Evolutionary conservation across 1,140 invertebrate species (phyloP).

Genomic region (Forficula auricularia): DNA sequence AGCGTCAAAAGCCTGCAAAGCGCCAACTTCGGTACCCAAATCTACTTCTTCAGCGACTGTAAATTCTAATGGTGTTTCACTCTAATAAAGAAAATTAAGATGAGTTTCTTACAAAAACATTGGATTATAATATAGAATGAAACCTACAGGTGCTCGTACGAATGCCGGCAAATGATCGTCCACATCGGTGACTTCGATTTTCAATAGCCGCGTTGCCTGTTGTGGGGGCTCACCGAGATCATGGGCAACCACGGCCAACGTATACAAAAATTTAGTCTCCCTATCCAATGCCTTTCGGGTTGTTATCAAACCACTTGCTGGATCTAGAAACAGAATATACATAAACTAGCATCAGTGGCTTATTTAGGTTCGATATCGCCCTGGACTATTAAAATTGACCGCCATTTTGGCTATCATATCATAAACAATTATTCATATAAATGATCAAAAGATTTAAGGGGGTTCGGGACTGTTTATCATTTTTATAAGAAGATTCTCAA

Average conservation of each 20-base stretch:
- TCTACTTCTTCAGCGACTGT: constrained; percentile 44
- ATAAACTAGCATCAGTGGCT: too few species aligned
- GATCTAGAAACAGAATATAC: constrained; percentile 15
- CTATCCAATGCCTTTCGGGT: constrained; percentile 47
- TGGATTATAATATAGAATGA: constrained; percentile 3
- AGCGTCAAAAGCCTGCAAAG: constrained; percentile 47
- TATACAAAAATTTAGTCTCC: constrained; percentile 51
- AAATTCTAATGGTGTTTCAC: constrained; percentile 43
- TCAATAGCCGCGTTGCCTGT: constrained; percentile 47
- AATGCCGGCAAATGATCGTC: constrained; percentile 66
- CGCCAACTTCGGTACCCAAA: constrained; percentile 42
- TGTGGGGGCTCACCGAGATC: constrained; percentile 59
- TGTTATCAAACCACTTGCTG: constrained; percentile 49
- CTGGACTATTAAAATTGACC: too few species aligned
- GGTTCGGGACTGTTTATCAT: too few species aligned
- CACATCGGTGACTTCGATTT: constrained; percentile 50
- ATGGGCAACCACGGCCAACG: constrained; percentile 51
- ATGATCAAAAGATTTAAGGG: too few species aligned
- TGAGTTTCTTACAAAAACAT: constrained; percentile 5
- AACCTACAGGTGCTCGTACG: constrained; percentile 42
- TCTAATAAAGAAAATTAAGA: constrained; percentile 24
- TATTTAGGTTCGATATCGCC: too few species aligned
- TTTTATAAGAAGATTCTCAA: too few species aligned
- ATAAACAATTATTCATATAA: too few species aligned
- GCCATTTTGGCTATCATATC: too few species aligned